These are phyloP conservation scores for Homarus americanus DNA, from an alignment of 1,140 invertebrate species.

Conservation along the genomic window DNA sequence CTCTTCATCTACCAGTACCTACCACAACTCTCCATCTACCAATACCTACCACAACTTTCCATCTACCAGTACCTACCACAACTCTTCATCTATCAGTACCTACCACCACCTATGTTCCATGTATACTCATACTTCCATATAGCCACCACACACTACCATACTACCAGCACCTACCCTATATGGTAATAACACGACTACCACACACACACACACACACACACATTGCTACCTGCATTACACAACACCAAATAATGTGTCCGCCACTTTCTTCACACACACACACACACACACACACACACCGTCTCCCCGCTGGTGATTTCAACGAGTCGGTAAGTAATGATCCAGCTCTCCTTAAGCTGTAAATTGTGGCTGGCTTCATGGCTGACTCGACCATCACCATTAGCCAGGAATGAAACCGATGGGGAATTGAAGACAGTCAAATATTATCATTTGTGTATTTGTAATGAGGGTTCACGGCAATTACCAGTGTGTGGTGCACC, in stretches of 20 bases:
- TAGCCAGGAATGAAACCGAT: background rate
- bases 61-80: too few species aligned
- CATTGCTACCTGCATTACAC: background rate
- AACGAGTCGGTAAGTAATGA: background rate
- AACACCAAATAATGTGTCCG: too few species aligned
- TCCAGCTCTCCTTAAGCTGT: background rate
- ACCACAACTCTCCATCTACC: too few species aligned
- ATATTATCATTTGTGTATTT: background rate
- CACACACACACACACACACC: background rate
- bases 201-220: background rate
- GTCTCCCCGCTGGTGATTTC: background rate
- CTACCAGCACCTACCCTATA: background rate
- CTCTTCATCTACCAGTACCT: too few species aligned
- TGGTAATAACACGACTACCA: too few species aligned
- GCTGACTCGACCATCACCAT: background rate
- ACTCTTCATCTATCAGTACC: too few species aligned
- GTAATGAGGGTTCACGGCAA: background rate
- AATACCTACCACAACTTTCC: too few species aligned
- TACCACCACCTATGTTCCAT: too few species aligned
- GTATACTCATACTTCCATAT: too few species aligned
- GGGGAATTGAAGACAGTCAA: background rate
- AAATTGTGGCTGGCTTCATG: background rate
- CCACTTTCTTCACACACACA: background rate
- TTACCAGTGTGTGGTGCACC: background rate
- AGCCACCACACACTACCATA: background rate